Percentiles rank a stretch among this genome's conserved stretches.
These are phyloP conservation scores for Patella ulyssiponensis DNA, from an alignment of 2,888 invertebrate genomes.

Conservation along the genomic window DNA sequence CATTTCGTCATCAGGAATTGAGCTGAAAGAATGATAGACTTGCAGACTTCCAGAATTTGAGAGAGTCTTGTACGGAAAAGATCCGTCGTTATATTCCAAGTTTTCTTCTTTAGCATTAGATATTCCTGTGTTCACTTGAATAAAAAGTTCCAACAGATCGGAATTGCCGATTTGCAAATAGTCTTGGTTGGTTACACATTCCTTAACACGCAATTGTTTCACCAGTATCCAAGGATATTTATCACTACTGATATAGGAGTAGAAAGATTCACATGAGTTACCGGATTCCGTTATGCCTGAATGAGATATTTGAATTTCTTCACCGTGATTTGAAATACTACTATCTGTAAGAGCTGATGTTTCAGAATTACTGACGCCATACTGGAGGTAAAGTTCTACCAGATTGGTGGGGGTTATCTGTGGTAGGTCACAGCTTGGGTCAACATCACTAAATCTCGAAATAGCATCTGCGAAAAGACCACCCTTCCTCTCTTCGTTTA, in stretches of 20 bases:
- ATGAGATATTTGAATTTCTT: background rate
- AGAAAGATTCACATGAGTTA: too few relatives aligned
- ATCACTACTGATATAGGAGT: too few relatives aligned
- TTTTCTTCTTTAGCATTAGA: background rate
- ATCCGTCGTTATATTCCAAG: background rate
- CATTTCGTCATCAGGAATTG: background rate
- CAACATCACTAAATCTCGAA: too few relatives aligned
- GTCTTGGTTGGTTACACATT: background rate
- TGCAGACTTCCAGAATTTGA: background rate
- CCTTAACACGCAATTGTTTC: background rate
- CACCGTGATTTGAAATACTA: background rate
- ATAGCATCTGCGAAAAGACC: too few relatives aligned
- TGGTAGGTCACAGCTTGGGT: too few relatives aligned
- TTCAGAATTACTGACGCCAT: background rate
- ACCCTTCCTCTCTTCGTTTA: too few relatives aligned
- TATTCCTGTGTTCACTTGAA: background rate
- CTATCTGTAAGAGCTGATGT: background rate
- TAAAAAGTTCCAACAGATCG: background rate
- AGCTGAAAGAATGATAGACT: too few relatives aligned
- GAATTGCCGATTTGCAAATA: background rate
- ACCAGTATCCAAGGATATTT: background rate
- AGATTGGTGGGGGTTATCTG: background rate
- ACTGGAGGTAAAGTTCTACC: background rate
- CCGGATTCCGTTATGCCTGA: background rate
- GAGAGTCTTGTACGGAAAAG: background rate